These are phyloP conservation scores for Panulirus ornatus DNA, from an alignment of 1,140 invertebrate species.

Conservation along the genomic window DNA sequence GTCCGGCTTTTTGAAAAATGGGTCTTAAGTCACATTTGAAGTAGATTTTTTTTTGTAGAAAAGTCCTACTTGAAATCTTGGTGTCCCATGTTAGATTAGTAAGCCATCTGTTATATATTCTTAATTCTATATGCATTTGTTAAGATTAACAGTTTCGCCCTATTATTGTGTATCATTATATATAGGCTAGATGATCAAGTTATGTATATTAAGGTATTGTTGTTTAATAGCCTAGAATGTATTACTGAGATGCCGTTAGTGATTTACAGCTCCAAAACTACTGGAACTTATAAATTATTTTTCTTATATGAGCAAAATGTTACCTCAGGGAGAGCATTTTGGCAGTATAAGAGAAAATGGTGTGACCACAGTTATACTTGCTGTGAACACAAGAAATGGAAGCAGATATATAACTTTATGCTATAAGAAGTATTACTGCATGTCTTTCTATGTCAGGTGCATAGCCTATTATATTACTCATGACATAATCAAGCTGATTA, in stretches of 20 bases:
- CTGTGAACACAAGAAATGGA: background rate
- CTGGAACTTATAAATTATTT: background rate
- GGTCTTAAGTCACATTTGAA: too few relatives aligned
- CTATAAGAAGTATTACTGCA: background rate
- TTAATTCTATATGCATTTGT: background rate
- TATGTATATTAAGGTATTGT: background rate
- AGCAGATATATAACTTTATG: background rate
- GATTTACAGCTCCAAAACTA: background rate
- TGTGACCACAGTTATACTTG: background rate
- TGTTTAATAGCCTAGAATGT: background rate
- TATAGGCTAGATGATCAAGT: background rate
- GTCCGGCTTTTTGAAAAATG: too few relatives aligned
- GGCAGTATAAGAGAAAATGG: background rate
- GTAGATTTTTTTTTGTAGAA: too few relatives aligned
- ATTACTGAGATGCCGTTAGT: background rate
- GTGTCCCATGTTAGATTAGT: background rate
- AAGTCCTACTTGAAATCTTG: too few relatives aligned
- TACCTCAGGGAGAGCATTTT: background rate
- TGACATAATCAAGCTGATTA: slow-evolving; percentile 4
- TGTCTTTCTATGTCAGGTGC: background rate
- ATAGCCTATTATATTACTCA: slow-evolving; percentile 2
- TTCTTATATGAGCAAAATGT: background rate
- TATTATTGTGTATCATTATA: background rate
- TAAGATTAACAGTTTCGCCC: background rate
- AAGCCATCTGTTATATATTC: background rate